Conservation (phyloP, 2,888 invertebrate species). For the Podotricha telesiphe region DNA sequence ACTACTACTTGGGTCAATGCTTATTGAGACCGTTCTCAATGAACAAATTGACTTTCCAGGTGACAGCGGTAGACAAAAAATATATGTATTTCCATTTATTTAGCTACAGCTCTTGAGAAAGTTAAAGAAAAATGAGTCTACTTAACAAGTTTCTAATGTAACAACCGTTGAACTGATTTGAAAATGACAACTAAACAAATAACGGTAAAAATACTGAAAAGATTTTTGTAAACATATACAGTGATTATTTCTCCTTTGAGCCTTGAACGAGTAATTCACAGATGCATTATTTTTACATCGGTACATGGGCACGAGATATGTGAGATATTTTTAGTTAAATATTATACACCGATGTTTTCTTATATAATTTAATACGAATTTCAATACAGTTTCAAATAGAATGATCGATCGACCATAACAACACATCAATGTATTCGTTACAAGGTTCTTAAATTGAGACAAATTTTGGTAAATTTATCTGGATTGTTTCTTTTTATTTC, state of each 20-base stretch:
- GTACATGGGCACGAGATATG: neutral
- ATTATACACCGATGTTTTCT: neutral
- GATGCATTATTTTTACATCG: neutral
- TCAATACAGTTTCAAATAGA: neutral
- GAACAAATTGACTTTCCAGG: too few species aligned
- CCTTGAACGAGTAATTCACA: slow-evolving; percentile 1
- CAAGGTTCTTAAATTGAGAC: too few species aligned
- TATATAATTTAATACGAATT: neutral
- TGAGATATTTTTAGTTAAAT: too few species aligned
- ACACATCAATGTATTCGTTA: too few species aligned
- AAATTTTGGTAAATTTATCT: too few species aligned
- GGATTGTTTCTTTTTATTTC: too few species aligned
- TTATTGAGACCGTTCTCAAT: too few species aligned
- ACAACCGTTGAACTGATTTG: slow-evolving; percentile 35
- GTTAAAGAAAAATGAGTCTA: neutral
- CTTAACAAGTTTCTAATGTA: neutral
- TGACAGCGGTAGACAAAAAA: too few species aligned
- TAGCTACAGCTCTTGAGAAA: neutral
- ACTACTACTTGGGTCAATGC: too few species aligned
- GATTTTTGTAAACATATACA: slow-evolving; percentile 35
- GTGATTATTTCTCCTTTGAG: slow-evolving; percentile 34
- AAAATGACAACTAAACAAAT: slow-evolving; percentile 38
- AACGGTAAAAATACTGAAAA: slow-evolving; percentile 42
- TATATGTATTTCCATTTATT: too few species aligned
- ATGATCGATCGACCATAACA: too few species aligned